A percentile compares a stretch with the other conserved stretches of the same genome.
phyloP scores from a whole-genome alignment of 2,797 vertebrate genomes.

The Numenius phaeopus region DNA sequence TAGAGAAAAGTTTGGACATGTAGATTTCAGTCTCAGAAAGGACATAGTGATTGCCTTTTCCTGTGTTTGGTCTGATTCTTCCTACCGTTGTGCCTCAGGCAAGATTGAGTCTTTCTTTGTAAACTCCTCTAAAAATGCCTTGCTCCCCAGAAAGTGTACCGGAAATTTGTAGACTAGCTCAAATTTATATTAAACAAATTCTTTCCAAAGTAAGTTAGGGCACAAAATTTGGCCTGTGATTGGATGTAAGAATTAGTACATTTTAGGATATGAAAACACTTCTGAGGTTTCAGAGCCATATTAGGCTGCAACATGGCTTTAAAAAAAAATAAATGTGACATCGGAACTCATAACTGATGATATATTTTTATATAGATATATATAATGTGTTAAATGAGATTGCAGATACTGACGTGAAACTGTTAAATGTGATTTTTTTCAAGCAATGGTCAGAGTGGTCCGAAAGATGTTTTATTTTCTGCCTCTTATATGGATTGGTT shows the following conservation, averaged over 20 bases:
- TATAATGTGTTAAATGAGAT: neutral
- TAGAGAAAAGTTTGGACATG: neutral
- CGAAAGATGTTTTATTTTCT: neutral
- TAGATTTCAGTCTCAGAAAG: neutral
- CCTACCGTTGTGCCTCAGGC: neutral
- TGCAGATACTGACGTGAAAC: neutral
- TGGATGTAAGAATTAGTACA: neutral
- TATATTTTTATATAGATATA: neutral
- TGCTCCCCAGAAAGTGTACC: neutral
- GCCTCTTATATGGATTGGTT: neutral
- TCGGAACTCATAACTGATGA: neutral
- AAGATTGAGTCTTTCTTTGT: neutral
- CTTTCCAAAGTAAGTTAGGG: neutral
- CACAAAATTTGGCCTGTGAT: neutral
- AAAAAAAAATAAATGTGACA: neutral
- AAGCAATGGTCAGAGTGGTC: neutral
- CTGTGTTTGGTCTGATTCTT: neutral
- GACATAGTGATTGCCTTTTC: neutral
- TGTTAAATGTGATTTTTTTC: neutral
- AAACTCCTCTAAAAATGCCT: neutral
- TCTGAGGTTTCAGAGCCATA: neutral
- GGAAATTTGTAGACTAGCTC: neutral
- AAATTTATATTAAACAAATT: neutral
- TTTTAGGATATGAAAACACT: neutral
- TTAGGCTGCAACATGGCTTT: neutral